A percentile compares a stretch with the other conserved stretches of the same genome.
phyloP scores from a whole-genome alignment of 2,888 invertebrate species.

The Camponotus fellah region DNA sequence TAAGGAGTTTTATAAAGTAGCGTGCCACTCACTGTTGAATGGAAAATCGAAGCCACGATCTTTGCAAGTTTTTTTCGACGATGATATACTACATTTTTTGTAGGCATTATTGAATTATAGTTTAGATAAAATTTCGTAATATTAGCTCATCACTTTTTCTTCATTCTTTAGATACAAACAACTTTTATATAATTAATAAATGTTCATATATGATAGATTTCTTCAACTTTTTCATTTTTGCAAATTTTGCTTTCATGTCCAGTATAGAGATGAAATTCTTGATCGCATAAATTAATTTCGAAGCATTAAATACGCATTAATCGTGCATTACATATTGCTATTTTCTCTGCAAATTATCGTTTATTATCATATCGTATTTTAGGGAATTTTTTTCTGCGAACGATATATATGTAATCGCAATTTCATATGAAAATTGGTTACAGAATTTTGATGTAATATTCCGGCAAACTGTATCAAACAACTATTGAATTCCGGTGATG shows the following conservation, averaged over 20 bases:
- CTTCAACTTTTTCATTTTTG: not conserved
- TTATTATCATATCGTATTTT: not conserved
- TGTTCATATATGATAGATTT: not conserved
- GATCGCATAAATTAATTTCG: constrained; percentile 20
- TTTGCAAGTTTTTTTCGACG: not conserved
- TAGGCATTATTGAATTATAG: too few species aligned
- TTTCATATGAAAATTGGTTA: constrained; percentile 31
- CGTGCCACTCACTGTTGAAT: not conserved
- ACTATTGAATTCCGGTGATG: constrained; percentile 50
- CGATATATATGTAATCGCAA: not conserved
- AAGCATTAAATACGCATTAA: not conserved
- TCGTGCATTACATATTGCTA: constrained; percentile 2
- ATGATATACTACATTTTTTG: not conserved
- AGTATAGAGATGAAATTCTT: not conserved
- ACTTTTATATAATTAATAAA: not conserved
- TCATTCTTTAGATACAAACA: not conserved
- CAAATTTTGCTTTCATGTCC: not conserved
- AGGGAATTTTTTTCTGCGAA: not conserved
- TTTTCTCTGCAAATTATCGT: constrained; percentile 3
- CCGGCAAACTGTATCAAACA: constrained; percentile 16
- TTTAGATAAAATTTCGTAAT: not conserved
- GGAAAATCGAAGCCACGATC: not conserved
- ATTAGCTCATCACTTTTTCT: not conserved
- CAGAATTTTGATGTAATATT: constrained; percentile 42
- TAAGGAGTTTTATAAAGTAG: not conserved